A percentile compares a stretch with the other conserved stretches of the same genome.
phyloP scores from a whole-genome alignment of 2,113 vertebrate genomes.

The Nibea albiflora region DNA sequence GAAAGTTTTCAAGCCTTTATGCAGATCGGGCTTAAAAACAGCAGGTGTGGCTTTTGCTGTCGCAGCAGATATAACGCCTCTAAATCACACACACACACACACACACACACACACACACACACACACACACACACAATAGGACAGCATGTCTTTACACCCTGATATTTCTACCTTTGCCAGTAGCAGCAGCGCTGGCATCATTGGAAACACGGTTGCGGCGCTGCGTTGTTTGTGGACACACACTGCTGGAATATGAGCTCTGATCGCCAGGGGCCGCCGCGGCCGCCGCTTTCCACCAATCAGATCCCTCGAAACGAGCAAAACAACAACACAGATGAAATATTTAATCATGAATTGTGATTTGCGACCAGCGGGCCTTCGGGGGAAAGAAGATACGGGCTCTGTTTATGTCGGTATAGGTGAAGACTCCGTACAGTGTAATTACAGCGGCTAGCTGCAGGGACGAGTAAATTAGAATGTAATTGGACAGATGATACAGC shows the following conservation, averaged over 20 bases:
- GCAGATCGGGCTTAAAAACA: background rate
- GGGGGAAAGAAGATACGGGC: conserved; percentile 1
- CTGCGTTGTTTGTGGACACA: too few relatives aligned
- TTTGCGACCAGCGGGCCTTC: conserved; percentile 12
- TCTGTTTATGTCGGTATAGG: conserved; percentile 27
- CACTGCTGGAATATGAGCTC: too few relatives aligned
- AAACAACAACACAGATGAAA: conserved; percentile 2
- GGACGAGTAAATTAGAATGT: conserved; percentile 61
- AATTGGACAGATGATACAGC: conserved; percentile 66
- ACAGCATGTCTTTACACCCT: conserved; percentile 27
- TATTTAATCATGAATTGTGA: conserved; percentile 17
- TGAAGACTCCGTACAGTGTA: conserved; percentile 26
- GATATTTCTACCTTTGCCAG: conserved; percentile 13
- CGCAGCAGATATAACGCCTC: background rate
- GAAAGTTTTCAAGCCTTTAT: background rate
- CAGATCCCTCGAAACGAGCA: conserved; percentile 1
- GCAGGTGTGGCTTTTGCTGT: conserved; percentile 8
- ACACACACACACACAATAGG: too few relatives aligned
- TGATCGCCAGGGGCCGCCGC: too few relatives aligned
- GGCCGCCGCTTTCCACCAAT: conserved; percentile 27
- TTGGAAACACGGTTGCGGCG: conserved; percentile 22
- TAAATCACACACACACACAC: conserved; percentile 20
- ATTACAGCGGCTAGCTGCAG: conserved; percentile 51
- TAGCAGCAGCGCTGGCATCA: background rate
- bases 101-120: too few relatives aligned